Evolutionary conservation across 2,797 vertebrate genomes (phyloP).

Genomic region (Danio aesculapii): DNA sequence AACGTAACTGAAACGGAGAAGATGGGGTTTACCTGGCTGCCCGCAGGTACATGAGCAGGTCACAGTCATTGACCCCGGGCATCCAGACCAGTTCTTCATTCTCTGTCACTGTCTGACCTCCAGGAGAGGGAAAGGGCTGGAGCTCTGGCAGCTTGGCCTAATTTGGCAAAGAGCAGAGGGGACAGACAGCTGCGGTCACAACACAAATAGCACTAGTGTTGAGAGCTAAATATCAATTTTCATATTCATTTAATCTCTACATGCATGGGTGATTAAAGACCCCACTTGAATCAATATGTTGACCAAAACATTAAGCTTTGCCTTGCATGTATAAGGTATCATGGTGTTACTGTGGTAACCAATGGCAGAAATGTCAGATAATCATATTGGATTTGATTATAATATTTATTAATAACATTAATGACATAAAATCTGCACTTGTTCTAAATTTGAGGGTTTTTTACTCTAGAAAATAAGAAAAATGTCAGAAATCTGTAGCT

Average conservation of each 20-base stretch:
- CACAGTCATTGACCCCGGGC: constrained; percentile 98
- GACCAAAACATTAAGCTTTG: background rate
- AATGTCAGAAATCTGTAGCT: no score
- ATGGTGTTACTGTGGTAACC: no score
- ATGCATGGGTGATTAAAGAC: constrained; percentile 48
- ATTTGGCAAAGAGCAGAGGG: constrained; percentile 69
- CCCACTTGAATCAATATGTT: constrained; percentile 15
- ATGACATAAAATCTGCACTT: no score
- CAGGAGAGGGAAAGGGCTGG: constrained; percentile 94
- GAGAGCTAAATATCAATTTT: constrained; percentile 72
- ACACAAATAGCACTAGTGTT: constrained; percentile 72
- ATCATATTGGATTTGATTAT: no score
- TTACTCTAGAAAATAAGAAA: no score
- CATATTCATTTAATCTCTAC: constrained; percentile 66
- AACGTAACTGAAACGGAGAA: background rate
- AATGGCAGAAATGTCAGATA: no score
- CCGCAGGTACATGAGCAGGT: constrained; percentile 98
- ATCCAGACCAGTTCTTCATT: constrained; percentile 99
- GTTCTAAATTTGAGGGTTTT: no score
- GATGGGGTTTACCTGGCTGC: constrained; percentile 88
- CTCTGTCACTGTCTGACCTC: constrained; percentile 91
- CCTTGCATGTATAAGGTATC: background rate
- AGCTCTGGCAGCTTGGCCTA: constrained; percentile 98
- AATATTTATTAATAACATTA: no score
- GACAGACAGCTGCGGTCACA: constrained; percentile 74